Conservation (phyloP, 2,113 vertebrate genomes). For the Gadus macrocephalus region DNA sequence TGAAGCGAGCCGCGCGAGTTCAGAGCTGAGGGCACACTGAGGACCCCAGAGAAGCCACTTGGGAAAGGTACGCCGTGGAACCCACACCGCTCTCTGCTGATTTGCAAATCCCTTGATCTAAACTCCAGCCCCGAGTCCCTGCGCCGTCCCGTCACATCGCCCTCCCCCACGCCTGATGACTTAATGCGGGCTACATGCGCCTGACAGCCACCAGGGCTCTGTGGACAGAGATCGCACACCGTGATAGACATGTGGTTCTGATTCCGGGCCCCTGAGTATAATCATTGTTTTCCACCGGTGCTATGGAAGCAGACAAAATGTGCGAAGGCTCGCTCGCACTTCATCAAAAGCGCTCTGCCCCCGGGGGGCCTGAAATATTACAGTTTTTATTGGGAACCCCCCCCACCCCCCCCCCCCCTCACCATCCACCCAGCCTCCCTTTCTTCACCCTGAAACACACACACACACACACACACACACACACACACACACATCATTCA, state of each 20-base stretch:
- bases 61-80: slow-evolving; percentile 37
- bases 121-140: slow-evolving; percentile 16
- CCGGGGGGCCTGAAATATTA: slow-evolving; percentile 45
- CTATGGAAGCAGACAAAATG: slow-evolving; percentile 54
- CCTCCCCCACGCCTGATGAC: slow-evolving; percentile 51
- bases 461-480: neutral
- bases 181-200: slow-evolving; percentile 57
- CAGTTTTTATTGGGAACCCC: slow-evolving; percentile 49
- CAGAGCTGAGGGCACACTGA: neutral
- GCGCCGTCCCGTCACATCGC: slow-evolving; percentile 34
- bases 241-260: slow-evolving; percentile 64
- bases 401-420: slow-evolving; percentile 2
- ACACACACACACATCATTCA: slow-evolving; percentile 7
- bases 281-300: slow-evolving; percentile 61
- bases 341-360: slow-evolving; percentile 55
- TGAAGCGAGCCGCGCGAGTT: neutral
- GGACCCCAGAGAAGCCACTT: neutral
- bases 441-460: no score
- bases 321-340: slow-evolving; percentile 57
- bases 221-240: slow-evolving; percentile 52
- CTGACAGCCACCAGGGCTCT: slow-evolving; percentile 44
- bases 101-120: slow-evolving; percentile 48
- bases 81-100: slow-evolving; percentile 39
- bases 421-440: no score
- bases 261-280: slow-evolving; percentile 50